Evolutionary conservation across 2,888 invertebrate genomes (phyloP).

Genomic region (Drosophila neonasuta): DNA sequence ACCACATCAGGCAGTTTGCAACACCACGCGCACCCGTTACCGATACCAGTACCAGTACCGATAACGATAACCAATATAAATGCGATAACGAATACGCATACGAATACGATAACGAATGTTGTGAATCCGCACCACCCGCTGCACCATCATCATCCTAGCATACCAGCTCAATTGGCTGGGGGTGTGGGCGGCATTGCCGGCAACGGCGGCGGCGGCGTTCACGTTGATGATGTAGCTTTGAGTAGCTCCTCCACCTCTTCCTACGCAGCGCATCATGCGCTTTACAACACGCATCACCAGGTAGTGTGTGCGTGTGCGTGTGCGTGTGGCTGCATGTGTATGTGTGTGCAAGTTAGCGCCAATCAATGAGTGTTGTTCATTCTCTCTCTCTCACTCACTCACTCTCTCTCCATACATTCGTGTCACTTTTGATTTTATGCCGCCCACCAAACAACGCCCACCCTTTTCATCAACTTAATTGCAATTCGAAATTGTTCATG

Average conservation of each 20-base stretch:
- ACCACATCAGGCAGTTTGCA: constrained; percentile 54
- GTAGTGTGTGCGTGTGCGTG: constrained; percentile 72
- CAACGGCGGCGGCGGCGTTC: constrained; percentile 19
- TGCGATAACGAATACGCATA: constrained; percentile 25
- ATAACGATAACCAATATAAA: constrained; percentile 9
- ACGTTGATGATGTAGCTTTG: constrained; percentile 57
- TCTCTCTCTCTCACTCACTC: constrained; percentile 6
- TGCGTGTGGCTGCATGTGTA: constrained; percentile 34
- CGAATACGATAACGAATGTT: constrained; percentile 24
- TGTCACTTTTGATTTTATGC: constrained; percentile 48
- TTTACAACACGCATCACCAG: constrained; percentile 81
- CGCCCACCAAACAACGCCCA: constrained; percentile 34
- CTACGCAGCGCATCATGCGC: constrained; percentile 70
- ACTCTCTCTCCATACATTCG: neutral
- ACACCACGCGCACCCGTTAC: constrained; percentile 40
- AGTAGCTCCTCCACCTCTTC: constrained; percentile 63
- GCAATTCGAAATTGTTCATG: constrained; percentile 37
- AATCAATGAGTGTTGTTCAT: constrained; percentile 43
- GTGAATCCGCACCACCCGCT: constrained; percentile 49
- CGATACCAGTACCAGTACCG: constrained; percentile 12
- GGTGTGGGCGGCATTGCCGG: constrained; percentile 34
- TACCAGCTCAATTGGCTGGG: constrained; percentile 59
- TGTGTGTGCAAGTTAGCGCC: constrained; percentile 47
- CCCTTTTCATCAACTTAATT: constrained; percentile 21
- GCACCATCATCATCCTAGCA: constrained; percentile 54